phyloP scores from a whole-genome alignment of 2,797 vertebrate species.

The Karalla daura region DNA sequence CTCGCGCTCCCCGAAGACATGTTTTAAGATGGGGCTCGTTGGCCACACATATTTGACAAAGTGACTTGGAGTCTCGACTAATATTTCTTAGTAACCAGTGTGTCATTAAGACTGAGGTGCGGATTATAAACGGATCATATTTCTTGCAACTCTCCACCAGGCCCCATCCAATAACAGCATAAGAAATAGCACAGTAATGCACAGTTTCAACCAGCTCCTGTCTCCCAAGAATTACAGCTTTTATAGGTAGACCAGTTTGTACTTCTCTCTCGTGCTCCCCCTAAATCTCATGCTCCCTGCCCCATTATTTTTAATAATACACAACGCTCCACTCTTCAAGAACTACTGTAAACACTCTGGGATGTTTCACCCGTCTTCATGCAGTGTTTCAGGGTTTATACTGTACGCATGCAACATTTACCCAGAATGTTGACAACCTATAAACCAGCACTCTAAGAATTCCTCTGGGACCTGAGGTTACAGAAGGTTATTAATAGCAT shows the following conservation, averaged over 20 bases:
- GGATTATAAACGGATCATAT: constrained; percentile 16
- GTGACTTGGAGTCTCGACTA: constrained; percentile 3
- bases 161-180: constrained; percentile 1
- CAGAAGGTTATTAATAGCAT: too few species aligned
- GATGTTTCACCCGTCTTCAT: neutral
- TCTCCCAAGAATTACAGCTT: constrained; percentile 27
- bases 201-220: constrained; percentile 5
- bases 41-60: constrained; percentile 13
- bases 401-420: neutral
- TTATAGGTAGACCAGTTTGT: constrained; percentile 20
- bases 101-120: neutral
- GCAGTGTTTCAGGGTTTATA: neutral
- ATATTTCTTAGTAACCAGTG: neutral
- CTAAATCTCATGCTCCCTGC: neutral
- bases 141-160: constrained; percentile 3
- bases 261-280: constrained; percentile 22
- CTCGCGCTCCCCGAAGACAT: neutral
- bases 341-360: too few species aligned
- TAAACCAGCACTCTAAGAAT: neutral
- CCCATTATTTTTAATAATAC: constrained; percentile 20
- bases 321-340: neutral
- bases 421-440: neutral
- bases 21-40: too few species aligned
- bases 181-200: constrained; percentile 7
- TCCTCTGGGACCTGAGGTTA: too few species aligned